phyloP scores from a whole-genome alignment of 2,797 vertebrate genomes.

The Gobio occitaniae region DNA sequence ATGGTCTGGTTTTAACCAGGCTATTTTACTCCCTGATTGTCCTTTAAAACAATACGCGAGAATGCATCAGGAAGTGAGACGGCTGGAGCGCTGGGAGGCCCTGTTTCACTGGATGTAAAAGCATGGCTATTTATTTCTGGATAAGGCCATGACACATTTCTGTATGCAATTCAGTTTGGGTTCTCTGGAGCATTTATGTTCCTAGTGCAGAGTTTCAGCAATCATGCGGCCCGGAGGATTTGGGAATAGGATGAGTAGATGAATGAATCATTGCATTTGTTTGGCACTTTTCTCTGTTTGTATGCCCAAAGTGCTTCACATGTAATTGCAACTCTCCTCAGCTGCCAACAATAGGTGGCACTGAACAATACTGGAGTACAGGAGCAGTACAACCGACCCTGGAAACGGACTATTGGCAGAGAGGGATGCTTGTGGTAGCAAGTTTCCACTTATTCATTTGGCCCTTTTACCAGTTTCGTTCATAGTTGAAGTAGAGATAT shows the following conservation, averaged over 20 bases:
- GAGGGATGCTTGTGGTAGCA: neutral
- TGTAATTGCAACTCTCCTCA: conserved; percentile 22
- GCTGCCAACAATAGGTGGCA: conserved; percentile 1
- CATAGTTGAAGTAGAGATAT: neutral
- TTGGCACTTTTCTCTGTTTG: conserved; percentile 27
- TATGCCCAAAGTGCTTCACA: conserved; percentile 7
- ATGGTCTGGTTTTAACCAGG: too few species aligned
- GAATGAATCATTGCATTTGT: conserved; percentile 29
- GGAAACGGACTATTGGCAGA: neutral
- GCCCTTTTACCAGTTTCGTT: neutral
- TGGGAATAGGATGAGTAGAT: conserved; percentile 34
- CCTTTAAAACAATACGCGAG: conserved; percentile 30
- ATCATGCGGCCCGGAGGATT: conserved; percentile 6
- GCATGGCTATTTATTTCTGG: conserved; percentile 33
- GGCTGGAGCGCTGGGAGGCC: neutral
- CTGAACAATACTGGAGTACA: neutral
- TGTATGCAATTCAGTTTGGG: conserved; percentile 36
- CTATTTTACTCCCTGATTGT: conserved; percentile 54
- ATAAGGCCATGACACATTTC: conserved; percentile 14
- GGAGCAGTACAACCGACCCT: neutral
- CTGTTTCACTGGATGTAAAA: neutral
- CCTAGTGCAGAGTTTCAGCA: conserved; percentile 2
- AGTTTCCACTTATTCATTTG: neutral
- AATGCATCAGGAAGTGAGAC: conserved; percentile 15
- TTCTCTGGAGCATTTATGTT: conserved; percentile 29